phyloP scores from a whole-genome alignment of 1,140 invertebrate genomes.

The Heliconius hewitsoni region DNA sequence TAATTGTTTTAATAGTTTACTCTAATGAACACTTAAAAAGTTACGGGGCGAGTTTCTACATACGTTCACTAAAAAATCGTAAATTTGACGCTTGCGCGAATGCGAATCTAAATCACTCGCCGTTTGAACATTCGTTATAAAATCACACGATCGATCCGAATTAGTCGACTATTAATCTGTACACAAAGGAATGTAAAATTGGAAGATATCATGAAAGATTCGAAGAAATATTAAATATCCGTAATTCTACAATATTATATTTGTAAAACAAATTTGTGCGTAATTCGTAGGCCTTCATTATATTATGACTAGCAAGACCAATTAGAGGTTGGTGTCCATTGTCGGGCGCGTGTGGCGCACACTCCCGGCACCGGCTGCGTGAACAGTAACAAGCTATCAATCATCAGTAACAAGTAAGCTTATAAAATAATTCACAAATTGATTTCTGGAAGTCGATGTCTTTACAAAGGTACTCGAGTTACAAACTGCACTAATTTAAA shows the following conservation, averaged over 20 bases:
- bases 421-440: conserved; percentile 10
- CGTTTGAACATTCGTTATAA: conserved; percentile 70
- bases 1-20: conserved; percentile 72
- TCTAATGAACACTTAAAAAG: conserved; percentile 79
- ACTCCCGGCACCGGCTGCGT: conserved; percentile 12
- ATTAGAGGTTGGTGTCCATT: conserved; percentile 34
- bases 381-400: conserved; percentile 14
- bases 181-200: conserved; percentile 73
- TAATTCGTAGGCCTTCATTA: conserved; percentile 70
- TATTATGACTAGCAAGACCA: conserved; percentile 77
- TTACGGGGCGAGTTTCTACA: conserved; percentile 59
- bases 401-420: conserved; percentile 7
- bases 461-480: conserved; percentile 13
- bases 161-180: conserved; percentile 43
- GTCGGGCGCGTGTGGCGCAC: conserved; percentile 25
- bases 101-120: conserved; percentile 52
- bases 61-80: conserved; percentile 50
- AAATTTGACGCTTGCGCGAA: conserved; percentile 65
- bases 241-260: conserved; percentile 38
- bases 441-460: conserved; percentile 13
- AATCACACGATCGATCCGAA: conserved; percentile 52
- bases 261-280: conserved; percentile 65
- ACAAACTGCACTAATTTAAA: conserved; percentile 2
- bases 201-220: conserved; percentile 57
- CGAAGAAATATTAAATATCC: conserved; percentile 42